phyloP scores from a whole-genome alignment of 2,113 vertebrate genomes.

The Triplophysa dalaica region DNA sequence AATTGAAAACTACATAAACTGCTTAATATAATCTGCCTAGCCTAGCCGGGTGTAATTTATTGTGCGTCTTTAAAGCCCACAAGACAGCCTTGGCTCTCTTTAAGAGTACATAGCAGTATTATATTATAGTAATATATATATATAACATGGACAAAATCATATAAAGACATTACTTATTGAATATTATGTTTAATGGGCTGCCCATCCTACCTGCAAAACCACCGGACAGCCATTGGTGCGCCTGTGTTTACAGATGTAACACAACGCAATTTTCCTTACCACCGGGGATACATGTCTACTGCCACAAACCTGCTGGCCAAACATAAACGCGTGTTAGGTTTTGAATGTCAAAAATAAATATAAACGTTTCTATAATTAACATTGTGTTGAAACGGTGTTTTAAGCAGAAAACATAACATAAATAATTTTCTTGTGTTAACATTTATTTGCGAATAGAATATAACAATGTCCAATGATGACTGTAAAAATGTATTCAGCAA shows the following conservation, averaged over 20 bases:
- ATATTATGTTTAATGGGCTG: neutral
- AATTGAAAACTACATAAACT: neutral
- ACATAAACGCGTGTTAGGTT: neutral
- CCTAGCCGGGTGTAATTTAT: neutral
- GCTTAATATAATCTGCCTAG: neutral
- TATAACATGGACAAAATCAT: neutral
- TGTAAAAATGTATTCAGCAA: too few species aligned
- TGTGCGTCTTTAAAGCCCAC: neutral
- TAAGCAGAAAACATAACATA: too few species aligned
- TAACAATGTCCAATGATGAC: too few species aligned
- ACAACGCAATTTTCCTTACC: constrained; percentile 33
- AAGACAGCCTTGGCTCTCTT: neutral
- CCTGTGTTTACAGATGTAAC: constrained; percentile 32
- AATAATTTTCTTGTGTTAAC: too few species aligned
- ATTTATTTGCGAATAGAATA: too few species aligned
- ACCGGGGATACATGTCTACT: constrained; percentile 15
- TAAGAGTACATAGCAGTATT: neutral
- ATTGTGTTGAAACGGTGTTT: too few species aligned
- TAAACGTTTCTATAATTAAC: neutral
- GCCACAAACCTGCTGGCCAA: neutral
- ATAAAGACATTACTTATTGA: neutral
- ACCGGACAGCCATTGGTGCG: constrained; percentile 75
- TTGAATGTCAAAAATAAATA: neutral
- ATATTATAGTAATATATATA: too few species aligned
- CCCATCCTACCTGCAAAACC: constrained; percentile 77